Evolutionary conservation across 2,888 invertebrate species (phyloP).

Genomic region (Meiosimyza platycephala): DNA sequence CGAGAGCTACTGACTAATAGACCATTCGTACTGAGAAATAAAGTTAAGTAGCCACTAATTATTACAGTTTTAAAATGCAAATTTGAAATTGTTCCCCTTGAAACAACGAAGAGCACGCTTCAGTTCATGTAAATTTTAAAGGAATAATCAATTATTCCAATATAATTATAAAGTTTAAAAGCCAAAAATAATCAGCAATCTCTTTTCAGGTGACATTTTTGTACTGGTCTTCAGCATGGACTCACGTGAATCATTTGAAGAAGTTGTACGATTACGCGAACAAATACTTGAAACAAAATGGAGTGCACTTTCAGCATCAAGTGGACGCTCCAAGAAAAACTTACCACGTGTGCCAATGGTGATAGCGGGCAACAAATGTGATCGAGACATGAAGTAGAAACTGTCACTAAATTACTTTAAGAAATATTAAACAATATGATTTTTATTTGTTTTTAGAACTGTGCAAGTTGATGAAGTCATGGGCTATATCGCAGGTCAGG

Average conservation of each 20-base stretch:
- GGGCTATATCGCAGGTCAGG: slow-evolving; percentile 82
- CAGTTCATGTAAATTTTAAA: background rate
- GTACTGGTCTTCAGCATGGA: slow-evolving; percentile 88
- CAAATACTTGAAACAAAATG: slow-evolving; percentile 87
- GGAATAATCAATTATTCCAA: background rate
- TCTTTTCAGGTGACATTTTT: slow-evolving; percentile 76
- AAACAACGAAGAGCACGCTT: too few relatives aligned
- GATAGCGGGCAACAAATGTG: slow-evolving; percentile 88
- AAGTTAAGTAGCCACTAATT: too few relatives aligned
- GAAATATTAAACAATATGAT: background rate
- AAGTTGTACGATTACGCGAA: slow-evolving; percentile 82
- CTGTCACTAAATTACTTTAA: background rate
- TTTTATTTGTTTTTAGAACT: slow-evolving; percentile 69
- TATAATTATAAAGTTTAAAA: too few relatives aligned
- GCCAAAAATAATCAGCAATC: background rate
- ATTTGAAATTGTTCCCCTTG: too few relatives aligned
- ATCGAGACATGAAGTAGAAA: slow-evolving; percentile 79
- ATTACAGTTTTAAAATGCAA: too few relatives aligned
- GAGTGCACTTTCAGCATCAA: slow-evolving; percentile 75
- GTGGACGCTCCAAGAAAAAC: slow-evolving; percentile 72
- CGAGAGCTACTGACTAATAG: too few relatives aligned
- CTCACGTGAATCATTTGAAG: slow-evolving; percentile 85
- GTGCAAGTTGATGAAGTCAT: slow-evolving; percentile 82
- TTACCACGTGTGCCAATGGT: slow-evolving; percentile 85
- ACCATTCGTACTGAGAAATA: too few relatives aligned